Conservation (phyloP, 2,113 vertebrate species). For the Murina feae region DNA sequence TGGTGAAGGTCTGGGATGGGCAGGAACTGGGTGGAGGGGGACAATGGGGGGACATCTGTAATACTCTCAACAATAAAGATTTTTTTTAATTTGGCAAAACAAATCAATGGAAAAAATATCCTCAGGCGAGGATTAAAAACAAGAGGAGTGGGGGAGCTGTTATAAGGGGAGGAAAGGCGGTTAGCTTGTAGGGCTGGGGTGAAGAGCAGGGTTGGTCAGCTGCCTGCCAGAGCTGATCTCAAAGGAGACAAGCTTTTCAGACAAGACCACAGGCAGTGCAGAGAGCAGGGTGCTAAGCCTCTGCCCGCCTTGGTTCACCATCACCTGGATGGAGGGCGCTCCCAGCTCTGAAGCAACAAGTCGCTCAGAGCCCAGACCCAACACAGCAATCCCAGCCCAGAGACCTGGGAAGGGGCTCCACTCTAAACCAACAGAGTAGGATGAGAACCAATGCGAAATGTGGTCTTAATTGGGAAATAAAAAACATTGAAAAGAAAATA, state of each 20-base stretch:
- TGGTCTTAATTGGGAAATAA: not conserved
- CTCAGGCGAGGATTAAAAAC: too few relatives aligned
- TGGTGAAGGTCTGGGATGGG: too few relatives aligned
- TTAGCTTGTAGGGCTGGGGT: not conserved
- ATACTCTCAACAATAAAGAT: too few relatives aligned
- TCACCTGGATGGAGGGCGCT: too few relatives aligned
- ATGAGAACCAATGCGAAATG: not conserved
- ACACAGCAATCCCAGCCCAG: not conserved
- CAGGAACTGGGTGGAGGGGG: too few relatives aligned
- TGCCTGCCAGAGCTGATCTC: not conserved
- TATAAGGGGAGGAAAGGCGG: not conserved
- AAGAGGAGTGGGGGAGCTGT: not conserved
- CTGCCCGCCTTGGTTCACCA: not conserved
- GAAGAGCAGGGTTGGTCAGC: not conserved
- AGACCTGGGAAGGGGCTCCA: not conserved
- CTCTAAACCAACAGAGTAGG: not conserved
- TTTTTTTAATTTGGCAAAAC: too few relatives aligned
- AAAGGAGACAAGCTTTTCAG: not conserved
- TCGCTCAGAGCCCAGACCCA: not conserved
- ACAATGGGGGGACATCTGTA: too few relatives aligned
- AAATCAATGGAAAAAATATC: too few relatives aligned
- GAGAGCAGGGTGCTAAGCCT: not conserved
- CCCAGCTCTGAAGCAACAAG: not conserved
- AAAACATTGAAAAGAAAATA: not conserved
- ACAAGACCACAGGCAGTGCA: not conserved